A percentile compares a stretch with the other conserved stretches of the same genome.
These are phyloP conservation scores for Phataginus tetradactyla DNA, from an alignment of 2,797 vertebrate species.

Conservation along the genomic window DNA sequence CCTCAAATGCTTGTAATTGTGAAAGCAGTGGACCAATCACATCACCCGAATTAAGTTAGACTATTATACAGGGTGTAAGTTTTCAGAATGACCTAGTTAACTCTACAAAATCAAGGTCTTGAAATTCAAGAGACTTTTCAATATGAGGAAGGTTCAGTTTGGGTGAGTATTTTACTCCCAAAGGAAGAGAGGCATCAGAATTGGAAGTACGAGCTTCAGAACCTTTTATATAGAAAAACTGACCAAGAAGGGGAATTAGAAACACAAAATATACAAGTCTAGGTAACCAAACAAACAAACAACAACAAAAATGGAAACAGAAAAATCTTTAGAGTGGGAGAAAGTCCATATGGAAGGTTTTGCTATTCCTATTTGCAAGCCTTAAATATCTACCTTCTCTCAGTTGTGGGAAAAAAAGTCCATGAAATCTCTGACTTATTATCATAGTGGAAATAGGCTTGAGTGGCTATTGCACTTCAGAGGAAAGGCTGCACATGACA, in stretches of 20 bases:
- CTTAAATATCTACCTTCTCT: not conserved
- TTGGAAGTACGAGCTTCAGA: not conserved
- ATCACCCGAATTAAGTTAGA: not conserved
- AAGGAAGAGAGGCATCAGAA: not conserved
- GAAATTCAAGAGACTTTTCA: not conserved
- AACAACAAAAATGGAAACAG: not conserved
- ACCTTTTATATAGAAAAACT: not conserved
- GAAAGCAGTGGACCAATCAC: not conserved
- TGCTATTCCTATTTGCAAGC: not conserved
- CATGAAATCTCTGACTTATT: not conserved
- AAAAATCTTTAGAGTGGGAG: not conserved
- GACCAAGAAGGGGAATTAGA: not conserved
- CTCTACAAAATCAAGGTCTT: not conserved
- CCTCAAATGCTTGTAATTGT: not conserved
- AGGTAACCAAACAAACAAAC: not conserved
- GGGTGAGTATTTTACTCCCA: not conserved
- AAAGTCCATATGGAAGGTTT: not conserved
- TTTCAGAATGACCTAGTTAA: not conserved
- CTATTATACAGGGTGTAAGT: rapidly evolving
- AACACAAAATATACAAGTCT: not conserved
- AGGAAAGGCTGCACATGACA: not conserved
- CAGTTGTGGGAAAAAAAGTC: not conserved
- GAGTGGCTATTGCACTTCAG: rapidly evolving
- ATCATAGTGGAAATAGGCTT: not conserved
- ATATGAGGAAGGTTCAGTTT: not conserved